Evolutionary conservation across 2,113 vertebrate species (phyloP), one percentile per base, ranked within the genome.

Genomic region (Platysternon megacephalum): DNA sequence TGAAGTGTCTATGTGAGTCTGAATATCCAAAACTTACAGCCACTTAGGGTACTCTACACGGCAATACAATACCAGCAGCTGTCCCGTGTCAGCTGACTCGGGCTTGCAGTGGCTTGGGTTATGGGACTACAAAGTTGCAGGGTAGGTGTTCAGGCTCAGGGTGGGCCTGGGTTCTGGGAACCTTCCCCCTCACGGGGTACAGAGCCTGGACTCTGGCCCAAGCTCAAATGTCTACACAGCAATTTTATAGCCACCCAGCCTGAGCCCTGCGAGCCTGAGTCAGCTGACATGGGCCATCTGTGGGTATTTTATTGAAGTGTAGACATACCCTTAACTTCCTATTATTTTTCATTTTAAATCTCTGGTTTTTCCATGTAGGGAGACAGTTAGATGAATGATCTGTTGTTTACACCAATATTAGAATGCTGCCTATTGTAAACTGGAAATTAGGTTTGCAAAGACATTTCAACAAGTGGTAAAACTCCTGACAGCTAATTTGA

Each of bases 401-500:
- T 91, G 42, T 72, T 97, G 95, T 95, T 97, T 88, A 79, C 8
- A 92, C 88, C 78, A 68, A 74, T 4, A 72, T 79, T 42, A 96
- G 79, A 95, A 96, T 49, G 83, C 53, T 86, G 93, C 56, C 72
- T 74, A 84, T 65, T 86, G 65, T 95, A 89, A 93, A 94, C 35
- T 87, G 52, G 49, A 93, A 86, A 91, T 91, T 86, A 82, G 78
- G 87, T 96, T 53, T 2, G 83, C 53, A 39, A 91, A 96, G 96
- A 84, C 83, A 44, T 96, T 95, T 94, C 79, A 5, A 53, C 87
- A 84, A 87, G 88, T 96, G 87, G 89, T 90, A 87, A 93, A 84
- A 81, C 90, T 91, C 86, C 94, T 83, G 87, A 87, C 49, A 93
- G 93, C 93, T 93, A 78, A 95, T 89, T 88, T 84, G 91, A 95